phyloP scores from a whole-genome alignment of 2,113 vertebrate genomes.

The Mohoua ochrocephala region DNA sequence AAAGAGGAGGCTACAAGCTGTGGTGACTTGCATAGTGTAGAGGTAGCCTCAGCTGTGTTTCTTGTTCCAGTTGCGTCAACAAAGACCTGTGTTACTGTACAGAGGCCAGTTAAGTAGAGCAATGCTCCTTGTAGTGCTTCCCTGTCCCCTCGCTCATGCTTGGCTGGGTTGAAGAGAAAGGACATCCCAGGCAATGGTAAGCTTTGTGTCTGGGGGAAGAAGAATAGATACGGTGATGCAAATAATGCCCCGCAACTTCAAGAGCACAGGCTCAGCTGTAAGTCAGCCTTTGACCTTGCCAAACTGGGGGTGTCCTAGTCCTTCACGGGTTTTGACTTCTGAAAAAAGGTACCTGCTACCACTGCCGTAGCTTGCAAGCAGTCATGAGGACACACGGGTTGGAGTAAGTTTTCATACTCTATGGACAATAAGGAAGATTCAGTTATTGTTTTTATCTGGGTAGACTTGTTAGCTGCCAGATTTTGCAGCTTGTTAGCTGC shows the following conservation, averaged over 20 bases:
- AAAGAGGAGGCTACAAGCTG: neutral
- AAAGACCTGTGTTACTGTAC: neutral
- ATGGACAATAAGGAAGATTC: neutral
- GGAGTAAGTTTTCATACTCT: neutral
- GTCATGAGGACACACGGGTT: neutral
- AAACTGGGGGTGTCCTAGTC: neutral
- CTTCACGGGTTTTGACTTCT: neutral
- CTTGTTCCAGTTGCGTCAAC: neutral
- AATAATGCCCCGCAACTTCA: neutral
- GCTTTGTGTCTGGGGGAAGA: neutral
- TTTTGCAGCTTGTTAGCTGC: neutral
- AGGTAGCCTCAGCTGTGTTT: neutral
- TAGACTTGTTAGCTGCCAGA: neutral
- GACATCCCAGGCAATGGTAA: neutral
- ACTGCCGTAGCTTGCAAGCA: neutral
- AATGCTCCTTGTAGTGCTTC: neutral
- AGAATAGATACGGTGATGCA: neutral
- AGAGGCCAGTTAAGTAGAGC: neutral
- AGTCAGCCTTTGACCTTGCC: neutral
- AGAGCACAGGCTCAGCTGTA: neutral
- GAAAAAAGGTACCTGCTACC: neutral
- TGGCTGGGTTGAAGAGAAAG: neutral
- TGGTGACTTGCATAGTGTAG: neutral
- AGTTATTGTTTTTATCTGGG: neutral
- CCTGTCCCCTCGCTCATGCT: neutral